Evolutionary conservation across 2,797 vertebrate species (phyloP).

Genomic region (Sebastolobus alascanus): DNA sequence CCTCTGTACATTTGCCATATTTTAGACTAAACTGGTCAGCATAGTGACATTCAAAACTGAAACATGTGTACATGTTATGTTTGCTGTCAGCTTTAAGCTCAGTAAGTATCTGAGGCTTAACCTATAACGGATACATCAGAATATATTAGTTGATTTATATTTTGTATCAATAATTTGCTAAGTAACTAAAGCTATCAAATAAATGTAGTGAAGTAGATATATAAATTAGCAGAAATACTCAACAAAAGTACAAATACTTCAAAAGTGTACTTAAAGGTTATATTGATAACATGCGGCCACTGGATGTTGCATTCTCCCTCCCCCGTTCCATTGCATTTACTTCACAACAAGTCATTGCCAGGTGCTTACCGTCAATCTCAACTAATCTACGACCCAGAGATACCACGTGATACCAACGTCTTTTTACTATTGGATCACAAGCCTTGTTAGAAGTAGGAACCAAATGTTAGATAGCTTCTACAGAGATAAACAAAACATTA

Average conservation of each 20-base stretch:
- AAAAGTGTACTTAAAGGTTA: neutral
- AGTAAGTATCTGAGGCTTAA: neutral
- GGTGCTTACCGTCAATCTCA: too few species aligned
- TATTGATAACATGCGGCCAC: too few species aligned
- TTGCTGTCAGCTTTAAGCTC: neutral
- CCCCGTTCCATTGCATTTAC: too few species aligned
- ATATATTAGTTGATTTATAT: neutral
- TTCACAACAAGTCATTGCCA: too few species aligned
- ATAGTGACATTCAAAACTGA: neutral
- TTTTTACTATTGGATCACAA: too few species aligned
- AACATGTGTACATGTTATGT: neutral
- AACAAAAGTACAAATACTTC: neutral
- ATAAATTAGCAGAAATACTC: neutral
- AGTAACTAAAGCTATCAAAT: neutral
- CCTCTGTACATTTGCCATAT: neutral
- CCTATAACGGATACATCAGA: neutral
- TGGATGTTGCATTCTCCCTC: too few species aligned
- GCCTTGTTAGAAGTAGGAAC: too few species aligned
- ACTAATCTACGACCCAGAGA: too few species aligned
- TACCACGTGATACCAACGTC: too few species aligned
- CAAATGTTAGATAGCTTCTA: too few species aligned
- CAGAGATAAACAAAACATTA: too few species aligned
- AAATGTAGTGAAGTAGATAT: neutral
- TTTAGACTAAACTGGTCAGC: neutral
- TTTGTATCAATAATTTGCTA: neutral